These are phyloP conservation scores for Cephus runcator DNA, from an alignment of 2,888 invertebrate genomes.

Conservation along the genomic window DNA sequence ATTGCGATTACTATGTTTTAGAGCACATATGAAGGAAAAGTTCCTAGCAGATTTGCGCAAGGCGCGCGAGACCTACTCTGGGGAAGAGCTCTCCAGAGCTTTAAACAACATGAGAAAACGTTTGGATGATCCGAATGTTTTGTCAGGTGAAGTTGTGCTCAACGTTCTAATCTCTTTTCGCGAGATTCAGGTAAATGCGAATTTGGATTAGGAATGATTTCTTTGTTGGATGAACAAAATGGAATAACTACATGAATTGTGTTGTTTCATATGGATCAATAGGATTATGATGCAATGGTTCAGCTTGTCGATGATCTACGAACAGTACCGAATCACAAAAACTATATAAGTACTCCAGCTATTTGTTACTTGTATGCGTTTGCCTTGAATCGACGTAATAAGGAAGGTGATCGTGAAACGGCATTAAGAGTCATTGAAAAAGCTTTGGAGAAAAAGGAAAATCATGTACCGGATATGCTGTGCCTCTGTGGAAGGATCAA, in stretches of 20 bases:
- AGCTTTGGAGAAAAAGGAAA: conserved; percentile 92
- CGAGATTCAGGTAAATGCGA: conserved; percentile 77
- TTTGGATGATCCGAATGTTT: conserved; percentile 95
- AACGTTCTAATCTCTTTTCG: conserved; percentile 93
- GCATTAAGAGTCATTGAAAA: conserved; percentile 92
- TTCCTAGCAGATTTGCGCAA: conserved; percentile 94
- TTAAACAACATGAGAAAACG: conserved; percentile 91
- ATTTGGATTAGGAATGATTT: neutral
- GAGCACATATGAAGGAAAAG: conserved; percentile 97
- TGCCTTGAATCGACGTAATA: conserved; percentile 94
- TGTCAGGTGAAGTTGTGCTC: conserved; percentile 95
- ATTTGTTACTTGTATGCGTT: conserved; percentile 96
- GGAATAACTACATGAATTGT: neutral
- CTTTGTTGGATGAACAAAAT: neutral
- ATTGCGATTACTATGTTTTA: conserved; percentile 60
- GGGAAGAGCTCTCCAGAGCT: conserved; percentile 82
- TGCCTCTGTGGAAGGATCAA: conserved; percentile 98
- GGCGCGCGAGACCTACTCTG: conserved; percentile 87
- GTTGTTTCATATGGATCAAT: conserved; percentile 2
- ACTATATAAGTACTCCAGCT: conserved; percentile 88
- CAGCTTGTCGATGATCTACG: conserved; percentile 93
- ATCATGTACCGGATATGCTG: conserved; percentile 96
- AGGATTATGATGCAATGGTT: conserved; percentile 97
- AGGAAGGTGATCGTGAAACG: conserved; percentile 93
- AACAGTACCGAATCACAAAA: conserved; percentile 88